Percentiles rank a stretch among this genome's conserved stretches.
Evolutionary conservation across 1,140 invertebrate genomes (phyloP).

Genomic region (Berghia stephanieae): DNA sequence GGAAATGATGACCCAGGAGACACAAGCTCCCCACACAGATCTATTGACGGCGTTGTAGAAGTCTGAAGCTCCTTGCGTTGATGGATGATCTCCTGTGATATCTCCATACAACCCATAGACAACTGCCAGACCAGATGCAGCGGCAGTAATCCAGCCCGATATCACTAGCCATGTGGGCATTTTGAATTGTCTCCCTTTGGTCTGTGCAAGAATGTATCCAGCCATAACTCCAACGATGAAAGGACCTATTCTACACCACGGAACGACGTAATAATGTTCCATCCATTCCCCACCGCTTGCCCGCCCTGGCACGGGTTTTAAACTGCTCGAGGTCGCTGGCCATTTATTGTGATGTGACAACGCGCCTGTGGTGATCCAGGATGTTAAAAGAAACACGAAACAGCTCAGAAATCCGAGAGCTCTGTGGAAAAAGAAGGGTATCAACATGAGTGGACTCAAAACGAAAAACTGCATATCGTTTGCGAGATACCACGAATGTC

Average conservation of each 20-base stretch:
- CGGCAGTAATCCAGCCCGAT: constrained; percentile 34
- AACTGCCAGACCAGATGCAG: constrained; percentile 28
- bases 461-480: constrained; percentile 83
- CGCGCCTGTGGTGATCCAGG: constrained; percentile 40
- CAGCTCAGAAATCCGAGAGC: background rate
- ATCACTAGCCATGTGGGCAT: constrained; percentile 37
- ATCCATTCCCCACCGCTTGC: constrained; percentile 19
- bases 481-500: constrained; percentile 80
- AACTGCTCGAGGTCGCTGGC: background rate
- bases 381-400: constrained; percentile 31
- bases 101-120: constrained; percentile 40
- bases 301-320: background rate
- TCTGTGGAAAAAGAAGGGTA: constrained; percentile 45
- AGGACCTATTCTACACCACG: constrained; percentile 69
- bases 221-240: constrained; percentile 69
- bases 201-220: constrained; percentile 65
- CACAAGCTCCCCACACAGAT: constrained; percentile 61
- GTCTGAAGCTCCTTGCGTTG: constrained; percentile 27
- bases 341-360: constrained; percentile 21
- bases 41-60: constrained; percentile 60
- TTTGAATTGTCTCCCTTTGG: constrained; percentile 38
- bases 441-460: constrained; percentile 73
- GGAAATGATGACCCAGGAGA: constrained; percentile 67
- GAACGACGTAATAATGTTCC: constrained; percentile 49
- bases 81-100: constrained; percentile 22